Conservation (phyloP, 2,888 invertebrate species). For the Caenorhabditis angaria region DNA sequence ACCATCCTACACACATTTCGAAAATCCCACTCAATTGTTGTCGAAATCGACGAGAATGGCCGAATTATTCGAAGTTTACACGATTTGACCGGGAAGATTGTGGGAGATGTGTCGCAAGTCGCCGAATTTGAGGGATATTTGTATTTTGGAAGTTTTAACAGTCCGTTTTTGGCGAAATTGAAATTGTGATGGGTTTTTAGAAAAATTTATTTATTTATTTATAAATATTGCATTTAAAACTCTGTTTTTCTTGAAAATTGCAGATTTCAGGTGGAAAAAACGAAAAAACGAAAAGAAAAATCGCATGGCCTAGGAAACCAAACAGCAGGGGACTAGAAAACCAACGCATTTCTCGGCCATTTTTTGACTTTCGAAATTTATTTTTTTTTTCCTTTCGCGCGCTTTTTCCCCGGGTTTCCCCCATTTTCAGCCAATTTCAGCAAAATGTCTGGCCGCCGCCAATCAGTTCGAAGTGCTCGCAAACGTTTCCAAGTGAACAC, state of each 20-base stretch:
- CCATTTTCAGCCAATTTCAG: neutral
- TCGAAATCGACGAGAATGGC: slow-evolving; percentile 58
- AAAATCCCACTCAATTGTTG: slow-evolving; percentile 58
- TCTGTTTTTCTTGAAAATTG: neutral
- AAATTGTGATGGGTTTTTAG: too few relatives aligned
- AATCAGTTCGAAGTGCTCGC: slow-evolving; percentile 23
- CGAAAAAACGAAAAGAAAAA: slow-evolving; percentile 4
- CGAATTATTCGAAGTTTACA: slow-evolving; percentile 62
- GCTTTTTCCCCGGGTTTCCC: neutral
- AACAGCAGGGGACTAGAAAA: neutral
- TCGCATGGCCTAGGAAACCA: too few relatives aligned
- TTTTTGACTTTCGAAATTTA: slow-evolving; percentile 3
- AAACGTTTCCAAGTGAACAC: slow-evolving; percentile 32
- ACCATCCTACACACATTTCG: slow-evolving; percentile 49
- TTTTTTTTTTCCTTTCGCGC: neutral
- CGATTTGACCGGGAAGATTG: slow-evolving; percentile 56
- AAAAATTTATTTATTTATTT: neutral
- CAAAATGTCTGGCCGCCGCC: slow-evolving; percentile 1
- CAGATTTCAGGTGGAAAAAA: neutral
- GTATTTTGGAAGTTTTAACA: slow-evolving; percentile 65
- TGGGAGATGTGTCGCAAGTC: slow-evolving; percentile 65
- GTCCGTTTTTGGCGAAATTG: slow-evolving; percentile 58
- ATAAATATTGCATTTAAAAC: neutral
- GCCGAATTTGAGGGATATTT: slow-evolving; percentile 48
- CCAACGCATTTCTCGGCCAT: neutral